phyloP scores from a whole-genome alignment of 2,113 vertebrate genomes.

The Scatophagus argus region DNA sequence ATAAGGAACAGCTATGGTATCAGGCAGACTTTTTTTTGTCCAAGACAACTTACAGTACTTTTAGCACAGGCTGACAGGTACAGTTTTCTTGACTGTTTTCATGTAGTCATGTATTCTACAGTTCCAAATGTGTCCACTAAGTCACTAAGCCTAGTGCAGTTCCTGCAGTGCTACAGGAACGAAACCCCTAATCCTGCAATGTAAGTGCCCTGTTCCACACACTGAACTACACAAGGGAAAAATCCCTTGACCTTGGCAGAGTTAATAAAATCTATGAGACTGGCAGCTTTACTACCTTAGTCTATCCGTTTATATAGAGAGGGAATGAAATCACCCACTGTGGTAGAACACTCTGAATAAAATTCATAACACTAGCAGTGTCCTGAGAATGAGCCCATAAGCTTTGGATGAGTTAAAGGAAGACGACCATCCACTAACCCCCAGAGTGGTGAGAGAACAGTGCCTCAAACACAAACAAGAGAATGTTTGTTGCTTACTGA shows the following conservation, averaged over 20 bases:
- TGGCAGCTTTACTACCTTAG: conserved; percentile 32
- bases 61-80: neutral
- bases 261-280: conserved; percentile 34
- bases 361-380: conserved; percentile 12
- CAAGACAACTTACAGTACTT: neutral
- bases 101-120: neutral
- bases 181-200: conserved; percentile 40
- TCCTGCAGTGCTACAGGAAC: conserved; percentile 18
- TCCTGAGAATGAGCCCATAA: neutral
- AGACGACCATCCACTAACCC: neutral
- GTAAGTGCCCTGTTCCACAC: conserved; percentile 34
- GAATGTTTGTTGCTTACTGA: neutral
- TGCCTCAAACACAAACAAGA: neutral
- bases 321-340: conserved; percentile 38
- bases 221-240: conserved; percentile 5
- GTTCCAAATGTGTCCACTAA: conserved; percentile 27
- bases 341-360: conserved; percentile 6
- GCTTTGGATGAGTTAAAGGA: neutral
- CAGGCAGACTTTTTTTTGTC: neutral
- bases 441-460: neutral
- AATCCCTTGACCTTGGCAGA: conserved; percentile 43
- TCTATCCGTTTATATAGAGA: conserved; percentile 20
- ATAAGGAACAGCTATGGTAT: neutral
- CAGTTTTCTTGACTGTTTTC: neutral
- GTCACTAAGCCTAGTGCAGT: neutral